phyloP scores from a whole-genome alignment of 2,797 vertebrate genomes.

The Danio albolineatus region DNA sequence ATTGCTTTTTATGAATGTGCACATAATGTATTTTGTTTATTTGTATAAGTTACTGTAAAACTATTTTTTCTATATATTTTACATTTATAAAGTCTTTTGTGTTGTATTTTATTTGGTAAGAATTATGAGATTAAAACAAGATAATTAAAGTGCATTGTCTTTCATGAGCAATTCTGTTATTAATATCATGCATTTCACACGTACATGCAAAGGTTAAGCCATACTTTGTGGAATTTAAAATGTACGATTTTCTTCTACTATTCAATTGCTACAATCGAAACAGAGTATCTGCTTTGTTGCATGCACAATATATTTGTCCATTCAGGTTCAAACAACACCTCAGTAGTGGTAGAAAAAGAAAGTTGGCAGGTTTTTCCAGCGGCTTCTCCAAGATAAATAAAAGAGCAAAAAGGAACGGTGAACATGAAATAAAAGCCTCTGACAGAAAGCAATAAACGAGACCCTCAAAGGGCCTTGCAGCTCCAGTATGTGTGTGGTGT shows the following conservation, averaged over 20 bases:
- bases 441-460: slow-evolving; percentile 73
- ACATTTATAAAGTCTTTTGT: background rate
- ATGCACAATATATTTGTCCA: background rate
- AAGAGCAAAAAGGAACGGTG: slow-evolving; percentile 43
- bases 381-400: slow-evolving; percentile 71
- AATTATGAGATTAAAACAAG: background rate
- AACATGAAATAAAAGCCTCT: slow-evolving; percentile 69
- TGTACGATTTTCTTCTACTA: background rate
- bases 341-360: slow-evolving; percentile 54
- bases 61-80: too few species aligned
- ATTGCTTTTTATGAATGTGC: too few species aligned
- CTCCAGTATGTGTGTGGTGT: slow-evolving; percentile 48
- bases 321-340: slow-evolving; percentile 21
- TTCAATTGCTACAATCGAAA: background rate
- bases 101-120: background rate
- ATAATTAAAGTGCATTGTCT: background rate
- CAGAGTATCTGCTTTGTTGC: background rate
- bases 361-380: slow-evolving; percentile 63
- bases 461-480: slow-evolving; percentile 63
- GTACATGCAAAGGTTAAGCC: background rate
- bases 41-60: too few species aligned
- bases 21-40: too few species aligned
- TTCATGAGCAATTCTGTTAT: background rate
- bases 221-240: background rate
- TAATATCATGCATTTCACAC: background rate